A percentile compares a stretch with the other conserved stretches of the same genome.
Evolutionary conservation across 2,888 invertebrate species (phyloP).

Genomic region (Macrophya alboannulata): DNA sequence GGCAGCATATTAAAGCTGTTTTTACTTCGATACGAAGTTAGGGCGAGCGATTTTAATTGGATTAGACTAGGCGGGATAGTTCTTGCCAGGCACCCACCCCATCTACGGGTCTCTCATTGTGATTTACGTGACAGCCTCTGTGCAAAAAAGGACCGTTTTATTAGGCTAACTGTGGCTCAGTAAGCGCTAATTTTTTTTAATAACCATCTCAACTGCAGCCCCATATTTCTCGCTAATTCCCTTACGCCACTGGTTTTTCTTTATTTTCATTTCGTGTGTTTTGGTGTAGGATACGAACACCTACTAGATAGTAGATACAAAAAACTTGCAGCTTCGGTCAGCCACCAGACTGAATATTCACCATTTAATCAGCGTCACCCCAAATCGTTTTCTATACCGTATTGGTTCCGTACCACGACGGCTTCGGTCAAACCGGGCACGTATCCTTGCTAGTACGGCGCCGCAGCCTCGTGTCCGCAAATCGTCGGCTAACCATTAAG

Average conservation of each 20-base stretch:
- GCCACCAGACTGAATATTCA: slow-evolving; percentile 10
- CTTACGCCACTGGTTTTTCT: neutral
- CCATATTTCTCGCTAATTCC: slow-evolving; percentile 46
- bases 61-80: slow-evolving; percentile 56
- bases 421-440: slow-evolving; percentile 44
- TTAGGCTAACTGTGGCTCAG: slow-evolving; percentile 55
- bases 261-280: neutral
- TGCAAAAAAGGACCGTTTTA: slow-evolving; percentile 55
- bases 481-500: slow-evolving; percentile 49
- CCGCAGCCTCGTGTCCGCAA: slow-evolving; percentile 40
- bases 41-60: slow-evolving; percentile 57
- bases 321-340: neutral
- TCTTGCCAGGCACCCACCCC: slow-evolving; percentile 45
- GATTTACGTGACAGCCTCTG: slow-evolving; percentile 54
- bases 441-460: slow-evolving; percentile 36
- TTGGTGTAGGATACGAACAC: neutral
- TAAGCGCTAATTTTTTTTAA: slow-evolving; percentile 52
- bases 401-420: slow-evolving; percentile 37
- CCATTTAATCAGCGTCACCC: slow-evolving; percentile 6
- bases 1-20: slow-evolving; percentile 57
- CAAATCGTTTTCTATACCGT: slow-evolving; percentile 11
- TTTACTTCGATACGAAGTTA: slow-evolving; percentile 55
- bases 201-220: slow-evolving; percentile 35
- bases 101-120: slow-evolving; percentile 49
- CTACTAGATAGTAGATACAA: neutral